Conservation (phyloP, 2,888 invertebrate species). For the Agrilus cyanescens region DNA sequence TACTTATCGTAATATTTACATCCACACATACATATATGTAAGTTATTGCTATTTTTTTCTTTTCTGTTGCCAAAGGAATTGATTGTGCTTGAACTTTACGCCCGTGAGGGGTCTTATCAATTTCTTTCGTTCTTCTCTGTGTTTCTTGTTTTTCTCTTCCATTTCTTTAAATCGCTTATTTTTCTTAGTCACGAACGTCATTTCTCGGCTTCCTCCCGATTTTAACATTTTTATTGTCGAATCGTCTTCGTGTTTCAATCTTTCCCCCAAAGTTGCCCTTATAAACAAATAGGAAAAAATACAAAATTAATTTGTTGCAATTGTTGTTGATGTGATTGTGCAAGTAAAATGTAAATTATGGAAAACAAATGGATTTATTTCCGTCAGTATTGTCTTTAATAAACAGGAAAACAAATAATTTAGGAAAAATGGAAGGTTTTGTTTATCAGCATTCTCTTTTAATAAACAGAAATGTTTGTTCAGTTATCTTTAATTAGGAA, state of each 20-base stretch:
- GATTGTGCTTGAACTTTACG: conserved; percentile 19
- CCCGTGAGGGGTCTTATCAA: conserved; percentile 43
- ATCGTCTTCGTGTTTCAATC: conserved; percentile 47
- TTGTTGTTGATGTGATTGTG: neutral
- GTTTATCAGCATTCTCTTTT: too few relatives aligned
- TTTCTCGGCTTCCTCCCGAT: conserved; percentile 61
- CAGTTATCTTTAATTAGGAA: too few relatives aligned
- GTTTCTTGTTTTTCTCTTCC: conserved; percentile 50
- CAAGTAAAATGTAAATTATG: too few relatives aligned
- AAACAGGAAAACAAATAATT: neutral
- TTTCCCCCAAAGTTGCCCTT: conserved; percentile 61
- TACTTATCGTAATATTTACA: neutral
- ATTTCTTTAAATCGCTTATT: conserved; percentile 43
- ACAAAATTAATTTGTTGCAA: neutral
- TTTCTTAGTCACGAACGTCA: conserved; percentile 60
- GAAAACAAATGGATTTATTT: too few relatives aligned
- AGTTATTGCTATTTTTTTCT: conserved; percentile 2
- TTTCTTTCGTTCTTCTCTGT: conserved; percentile 57
- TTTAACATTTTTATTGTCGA: conserved; percentile 42
- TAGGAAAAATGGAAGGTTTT: too few relatives aligned
- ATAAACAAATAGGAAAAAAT: neutral
- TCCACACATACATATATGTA: too few relatives aligned
- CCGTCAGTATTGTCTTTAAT: too few relatives aligned
- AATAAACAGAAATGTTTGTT: too few relatives aligned
- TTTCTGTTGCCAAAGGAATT: conserved; percentile 12